These are phyloP conservation scores for Scolopax mira DNA, from an alignment of 2,113 vertebrate genomes.

Conservation along the genomic window DNA sequence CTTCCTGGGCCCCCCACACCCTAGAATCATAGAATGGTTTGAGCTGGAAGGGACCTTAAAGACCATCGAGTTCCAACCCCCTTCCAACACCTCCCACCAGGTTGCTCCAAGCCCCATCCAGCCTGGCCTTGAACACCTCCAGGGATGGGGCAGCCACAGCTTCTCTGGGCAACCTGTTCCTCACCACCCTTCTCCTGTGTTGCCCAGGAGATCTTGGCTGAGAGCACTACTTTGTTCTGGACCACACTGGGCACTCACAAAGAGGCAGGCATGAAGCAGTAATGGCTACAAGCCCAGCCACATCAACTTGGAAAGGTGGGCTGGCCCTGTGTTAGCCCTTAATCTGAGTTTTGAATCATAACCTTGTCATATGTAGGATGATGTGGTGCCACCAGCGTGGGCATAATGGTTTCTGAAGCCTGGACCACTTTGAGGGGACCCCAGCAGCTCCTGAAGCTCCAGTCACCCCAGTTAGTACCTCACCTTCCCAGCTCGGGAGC, in stretches of 20 bases:
- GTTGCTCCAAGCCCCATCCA: no score
- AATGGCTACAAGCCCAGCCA: not conserved
- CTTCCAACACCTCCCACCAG: no score
- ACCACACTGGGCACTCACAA: fast-evolving
- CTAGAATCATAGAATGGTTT: no score
- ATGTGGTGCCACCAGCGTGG: not conserved
- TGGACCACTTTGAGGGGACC: not conserved
- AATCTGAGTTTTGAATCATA: not conserved
- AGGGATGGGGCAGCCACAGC: no score
- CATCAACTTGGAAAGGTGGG: not conserved
- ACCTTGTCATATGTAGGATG: not conserved
- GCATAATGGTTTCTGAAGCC: not conserved
- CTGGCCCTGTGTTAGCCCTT: not conserved
- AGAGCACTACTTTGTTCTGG: not conserved
- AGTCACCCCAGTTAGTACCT: not conserved
- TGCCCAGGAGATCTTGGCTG: not conserved
- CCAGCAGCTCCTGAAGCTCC: not conserved
- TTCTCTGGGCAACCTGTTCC: no score
- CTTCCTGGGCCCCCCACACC: not conserved
- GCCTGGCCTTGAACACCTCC: no score
- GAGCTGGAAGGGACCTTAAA: no score
- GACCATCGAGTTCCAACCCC: no score
- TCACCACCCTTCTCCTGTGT: not conserved
- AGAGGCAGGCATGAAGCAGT: not conserved
- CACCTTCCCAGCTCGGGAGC: not conserved